Percentiles rank a stretch among this genome's conserved stretches.
phyloP scores from a whole-genome alignment of 2,888 invertebrate species.

The Strigamia transsilvanica region DNA sequence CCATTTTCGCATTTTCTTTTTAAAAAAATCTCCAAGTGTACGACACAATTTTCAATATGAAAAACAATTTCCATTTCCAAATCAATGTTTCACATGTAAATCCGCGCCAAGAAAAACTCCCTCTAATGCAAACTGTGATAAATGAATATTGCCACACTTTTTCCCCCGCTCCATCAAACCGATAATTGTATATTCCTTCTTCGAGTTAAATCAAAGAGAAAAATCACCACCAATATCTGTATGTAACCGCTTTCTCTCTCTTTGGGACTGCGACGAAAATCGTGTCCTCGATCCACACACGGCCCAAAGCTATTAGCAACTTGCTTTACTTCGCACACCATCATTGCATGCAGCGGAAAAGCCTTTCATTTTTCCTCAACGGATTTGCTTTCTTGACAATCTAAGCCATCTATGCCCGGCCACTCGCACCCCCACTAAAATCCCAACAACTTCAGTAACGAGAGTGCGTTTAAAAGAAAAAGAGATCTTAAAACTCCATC shows the following conservation, averaged over 20 bases:
- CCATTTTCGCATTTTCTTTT: no score
- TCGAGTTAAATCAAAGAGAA: conserved; percentile 4
- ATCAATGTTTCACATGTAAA: neutral
- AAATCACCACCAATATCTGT: conserved; percentile 31
- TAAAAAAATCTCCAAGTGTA: no score
- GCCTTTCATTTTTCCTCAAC: conserved; percentile 17
- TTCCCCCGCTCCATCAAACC: neutral
- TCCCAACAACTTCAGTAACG: neutral
- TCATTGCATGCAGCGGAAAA: conserved; percentile 16
- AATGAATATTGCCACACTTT: neutral
- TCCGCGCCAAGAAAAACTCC: neutral
- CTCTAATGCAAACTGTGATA: neutral
- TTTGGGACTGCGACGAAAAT: neutral
- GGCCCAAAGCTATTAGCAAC: conserved; percentile 30
- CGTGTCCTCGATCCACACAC: neutral
- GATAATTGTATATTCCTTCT: neutral
- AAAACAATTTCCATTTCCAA: neutral
- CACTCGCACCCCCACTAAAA: conserved; percentile 4
- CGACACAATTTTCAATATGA: neutral
- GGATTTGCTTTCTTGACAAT: conserved; percentile 21
- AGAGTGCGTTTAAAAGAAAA: neutral
- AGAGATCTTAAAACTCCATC: neutral
- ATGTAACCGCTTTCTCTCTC: neutral
- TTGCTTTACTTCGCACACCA: conserved; percentile 25
- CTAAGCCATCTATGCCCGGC: conserved; percentile 11